Percentiles rank a stretch among this genome's conserved stretches.
Conservation (phyloP, 2,797 vertebrate species). For the Avahi laniger region DNA sequence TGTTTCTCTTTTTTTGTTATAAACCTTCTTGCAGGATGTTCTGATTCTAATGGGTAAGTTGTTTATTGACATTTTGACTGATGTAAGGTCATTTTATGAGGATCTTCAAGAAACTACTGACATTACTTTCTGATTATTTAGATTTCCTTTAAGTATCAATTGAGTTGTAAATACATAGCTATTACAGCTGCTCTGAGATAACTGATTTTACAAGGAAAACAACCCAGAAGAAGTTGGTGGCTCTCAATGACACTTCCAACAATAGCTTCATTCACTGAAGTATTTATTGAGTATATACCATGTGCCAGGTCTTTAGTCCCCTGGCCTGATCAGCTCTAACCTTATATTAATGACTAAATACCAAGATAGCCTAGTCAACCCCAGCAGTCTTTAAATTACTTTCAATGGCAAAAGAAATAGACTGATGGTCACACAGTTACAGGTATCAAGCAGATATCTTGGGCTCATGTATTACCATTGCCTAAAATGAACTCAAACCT, state of each 20-base stretch:
- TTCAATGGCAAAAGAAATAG: background rate
- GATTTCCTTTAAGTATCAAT: background rate
- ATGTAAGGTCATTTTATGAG: background rate
- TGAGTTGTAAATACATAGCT: conserved; percentile 17
- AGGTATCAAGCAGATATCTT: background rate
- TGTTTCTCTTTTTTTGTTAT: background rate
- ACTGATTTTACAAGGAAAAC: conserved; percentile 16
- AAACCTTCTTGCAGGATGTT: conserved; percentile 1
- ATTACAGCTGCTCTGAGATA: conserved; percentile 3
- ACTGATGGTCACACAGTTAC: background rate
- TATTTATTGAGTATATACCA: background rate
- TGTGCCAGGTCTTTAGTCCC: background rate
- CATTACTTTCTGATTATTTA: conserved; percentile 23
- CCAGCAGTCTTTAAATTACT: background rate
- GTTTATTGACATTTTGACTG: conserved; percentile 44
- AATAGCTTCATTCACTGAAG: conserved; percentile 3
- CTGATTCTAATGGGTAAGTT: background rate
- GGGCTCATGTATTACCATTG: background rate
- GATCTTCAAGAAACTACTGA: conserved; percentile 32
- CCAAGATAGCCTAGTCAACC: background rate
- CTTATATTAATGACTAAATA: conserved; percentile 3
- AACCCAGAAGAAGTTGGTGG: background rate
- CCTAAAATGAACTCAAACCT: background rate
- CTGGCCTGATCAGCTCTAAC: background rate
- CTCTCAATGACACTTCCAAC: conserved; percentile 1